Evolutionary conservation across 2,888 invertebrate genomes (phyloP).

Genomic region (Mongoloraphidia duomilia): DNA sequence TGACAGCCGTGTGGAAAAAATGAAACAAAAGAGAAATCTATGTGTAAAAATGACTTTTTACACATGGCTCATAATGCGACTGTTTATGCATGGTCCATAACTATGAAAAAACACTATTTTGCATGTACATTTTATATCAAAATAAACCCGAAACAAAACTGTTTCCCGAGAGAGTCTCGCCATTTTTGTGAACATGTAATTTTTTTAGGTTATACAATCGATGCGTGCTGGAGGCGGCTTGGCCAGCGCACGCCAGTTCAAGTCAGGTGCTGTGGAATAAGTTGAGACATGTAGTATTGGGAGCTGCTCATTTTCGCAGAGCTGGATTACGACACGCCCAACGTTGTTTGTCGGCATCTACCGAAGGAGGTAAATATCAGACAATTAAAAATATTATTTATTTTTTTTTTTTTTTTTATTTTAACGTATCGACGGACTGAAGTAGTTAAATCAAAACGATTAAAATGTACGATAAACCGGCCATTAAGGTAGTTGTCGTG

Average conservation of each 20-base stretch:
- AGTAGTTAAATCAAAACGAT: too few species aligned
- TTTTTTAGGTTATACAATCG: constrained; percentile 43
- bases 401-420: too few species aligned
- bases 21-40: too few species aligned
- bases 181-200: background rate
- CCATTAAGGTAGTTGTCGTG: too few species aligned
- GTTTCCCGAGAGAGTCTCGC: background rate
- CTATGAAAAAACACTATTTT: background rate
- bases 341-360: constrained; percentile 33
- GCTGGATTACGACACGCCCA: constrained; percentile 51
- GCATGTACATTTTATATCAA: background rate
- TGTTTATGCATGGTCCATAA: too few species aligned
- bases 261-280: constrained; percentile 88
- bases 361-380: constrained; percentile 27
- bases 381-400: background rate
- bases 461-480: too few species aligned
- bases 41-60: too few species aligned
- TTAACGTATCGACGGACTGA: too few species aligned
- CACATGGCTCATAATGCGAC: too few species aligned
- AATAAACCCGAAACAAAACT: too few species aligned
- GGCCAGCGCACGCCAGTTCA: constrained; percentile 60
- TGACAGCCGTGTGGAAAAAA: too few species aligned
- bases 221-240: constrained; percentile 85
- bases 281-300: constrained; percentile 78
- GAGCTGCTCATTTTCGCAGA: constrained; percentile 75